phyloP scores from a whole-genome alignment of 30 jellyfish, hydroid and myxozoan genomes.

The Hydractinia echinata region DNA sequence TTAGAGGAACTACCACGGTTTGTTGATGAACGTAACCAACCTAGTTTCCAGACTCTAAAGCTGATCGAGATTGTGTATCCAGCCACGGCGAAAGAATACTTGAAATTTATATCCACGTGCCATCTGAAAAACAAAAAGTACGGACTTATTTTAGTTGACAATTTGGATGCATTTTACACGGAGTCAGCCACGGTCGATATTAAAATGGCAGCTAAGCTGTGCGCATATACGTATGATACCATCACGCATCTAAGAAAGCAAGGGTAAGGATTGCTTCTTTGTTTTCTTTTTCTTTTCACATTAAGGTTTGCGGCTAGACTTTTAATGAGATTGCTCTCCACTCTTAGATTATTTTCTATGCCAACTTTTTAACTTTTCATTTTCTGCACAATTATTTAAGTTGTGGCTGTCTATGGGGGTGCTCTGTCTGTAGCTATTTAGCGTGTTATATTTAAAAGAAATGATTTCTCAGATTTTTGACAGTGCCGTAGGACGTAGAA shows the following conservation, averaged over 20 bases:
- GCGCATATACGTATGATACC: conserved; percentile 26
- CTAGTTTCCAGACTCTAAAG: conserved; percentile 7
- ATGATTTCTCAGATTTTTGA: too few species aligned
- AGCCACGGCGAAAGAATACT: conserved; percentile 11
- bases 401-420: too few species aligned
- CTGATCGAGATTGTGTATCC: conserved; percentile 29
- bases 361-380: neutral
- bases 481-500: too few species aligned
- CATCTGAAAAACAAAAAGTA: neutral
- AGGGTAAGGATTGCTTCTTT: conserved; percentile 19
- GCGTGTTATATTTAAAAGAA: too few species aligned
- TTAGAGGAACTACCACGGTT: conserved; percentile 20
- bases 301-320: neutral
- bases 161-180: conserved; percentile 16
- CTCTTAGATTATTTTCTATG: neutral
- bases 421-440: too few species aligned
- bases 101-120: conserved; percentile 1
- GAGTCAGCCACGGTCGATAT: neutral
- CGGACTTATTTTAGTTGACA: conserved; percentile 26
- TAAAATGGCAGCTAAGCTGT: conserved; percentile 8
- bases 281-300: neutral
- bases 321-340: neutral
- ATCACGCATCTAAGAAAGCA: neutral
- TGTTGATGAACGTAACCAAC: conserved; percentile 19
- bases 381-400: neutral